Base-by-base conservation (phyloP, 2,113 vertebrate species). In the Chloropsis hardwickii region DNA sequence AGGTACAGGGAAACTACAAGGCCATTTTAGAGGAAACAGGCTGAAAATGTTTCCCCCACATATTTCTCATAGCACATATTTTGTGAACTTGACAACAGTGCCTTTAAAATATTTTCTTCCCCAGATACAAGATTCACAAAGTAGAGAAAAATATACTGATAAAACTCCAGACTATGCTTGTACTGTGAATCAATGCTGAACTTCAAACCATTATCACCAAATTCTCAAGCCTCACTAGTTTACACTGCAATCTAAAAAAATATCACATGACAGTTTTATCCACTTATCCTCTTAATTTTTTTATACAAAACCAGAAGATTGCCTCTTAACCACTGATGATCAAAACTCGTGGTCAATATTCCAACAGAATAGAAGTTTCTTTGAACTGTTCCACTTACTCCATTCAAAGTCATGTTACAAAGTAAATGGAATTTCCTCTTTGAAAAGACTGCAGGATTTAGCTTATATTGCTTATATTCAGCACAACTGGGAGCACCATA, bases 361-460 rank as follows among this genome's bases (percentile, higher is more conserved):
- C 31, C 21, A 69, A 44, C 3, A 57, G 31, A 56, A 57, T 20
- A 11, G 8, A 82, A 61, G 5, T 72, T 76, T 44, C 29, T 91
- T 62, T 66, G 22, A 47, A 44, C 12, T 72, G 9, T 16, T 65
- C 61, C 20, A 47, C 62, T 91, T 79, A 79, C 13, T 72, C n/a
- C 28, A 31, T 50, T 54, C 23, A 76, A 82, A 92, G 40, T 72
- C 50, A 64, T 0, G 1, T 23, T 48, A 81, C 29, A 40, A 76
- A 89, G 28, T 61, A 89, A 92, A 45, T 28, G 27, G n/a, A 58
- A 70, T 77, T 90, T 77, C 60, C 53, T 65, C 73, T 57, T 40
- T 28, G 13, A 65, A 81, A 82, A 92, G 45, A 42, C 28, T 31
- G 12, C 50, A 79, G 60, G 66, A 66, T 58, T 84, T 86, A 73